Conservation (phyloP, 2,797 vertebrate genomes). For the Pteropus rufus region DNA sequence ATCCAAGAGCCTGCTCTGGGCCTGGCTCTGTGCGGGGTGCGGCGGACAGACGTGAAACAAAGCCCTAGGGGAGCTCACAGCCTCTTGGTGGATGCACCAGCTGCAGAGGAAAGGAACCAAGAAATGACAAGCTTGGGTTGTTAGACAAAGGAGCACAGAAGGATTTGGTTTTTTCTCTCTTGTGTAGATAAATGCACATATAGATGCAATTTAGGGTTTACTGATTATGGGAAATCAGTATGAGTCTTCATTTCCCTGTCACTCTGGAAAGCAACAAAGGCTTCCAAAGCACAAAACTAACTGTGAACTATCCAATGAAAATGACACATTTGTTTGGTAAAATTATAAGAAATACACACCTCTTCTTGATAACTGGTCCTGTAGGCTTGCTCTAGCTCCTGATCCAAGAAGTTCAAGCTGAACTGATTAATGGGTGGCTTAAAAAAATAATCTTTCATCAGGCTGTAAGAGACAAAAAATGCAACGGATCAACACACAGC, state of each 20-base stretch:
- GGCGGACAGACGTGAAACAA: rapidly evolving
- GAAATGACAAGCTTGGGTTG: not conserved
- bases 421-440: slow-evolving; percentile 98
- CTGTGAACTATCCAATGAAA: not conserved
- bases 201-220: not conserved
- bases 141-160: not conserved
- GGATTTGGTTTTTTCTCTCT: not conserved
- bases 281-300: not conserved
- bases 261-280: not conserved
- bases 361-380: slow-evolving; percentile 95
- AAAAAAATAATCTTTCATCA: slow-evolving; percentile 99
- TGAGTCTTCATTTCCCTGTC: not conserved
- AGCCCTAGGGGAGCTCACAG: too few relatives aligned
- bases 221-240: not conserved
- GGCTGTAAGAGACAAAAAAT: slow-evolving; percentile 80
- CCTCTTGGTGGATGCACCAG: not conserved
- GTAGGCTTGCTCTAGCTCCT: slow-evolving; percentile 91
- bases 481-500: not conserved
- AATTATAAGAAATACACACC: slow-evolving; percentile 80
- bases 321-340: not conserved
- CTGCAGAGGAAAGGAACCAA: not conserved
- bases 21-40: too few relatives aligned
- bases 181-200: not conserved
- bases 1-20: not conserved
- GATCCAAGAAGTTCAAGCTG: slow-evolving; percentile 96